Base-by-base conservation (phyloP, 1,140 invertebrate species). In the Brachionus rotundiformis region DNA sequence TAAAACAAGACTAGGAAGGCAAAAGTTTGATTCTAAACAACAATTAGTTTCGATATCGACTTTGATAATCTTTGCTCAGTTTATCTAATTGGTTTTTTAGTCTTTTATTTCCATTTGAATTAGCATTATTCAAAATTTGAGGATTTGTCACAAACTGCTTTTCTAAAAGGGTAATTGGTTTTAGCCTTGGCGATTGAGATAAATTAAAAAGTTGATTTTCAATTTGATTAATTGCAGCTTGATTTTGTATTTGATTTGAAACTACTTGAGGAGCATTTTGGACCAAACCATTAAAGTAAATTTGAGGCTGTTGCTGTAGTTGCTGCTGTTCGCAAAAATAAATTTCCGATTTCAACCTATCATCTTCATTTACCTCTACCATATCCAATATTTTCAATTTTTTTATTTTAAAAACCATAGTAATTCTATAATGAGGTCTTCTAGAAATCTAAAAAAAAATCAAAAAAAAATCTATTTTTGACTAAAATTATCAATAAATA, bases 321-420 rank as follows among this genome's bases (percentile, higher is more conserved):
- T 86, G 84, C 84, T 86, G 84, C 83, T 88, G 87, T 8, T 88
- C 87, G 82, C 85, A 84, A 82, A 85, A 87, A 82, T 86, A 88
- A 4, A 86, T 82, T 33, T 87, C 86, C 41, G 87, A 86, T 79
- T 85, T 87, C 3, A 84, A 83, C 41, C 85, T 83, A 63, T 88
- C 87, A 29, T 87, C 86, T 6, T 88, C 87, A 80, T 83, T 86
- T 27, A 88, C 84, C 13, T 85, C 84, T 47, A 87, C 85, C n/a
- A 86, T 86, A 83, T 88, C 87, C 79, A 88, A 86, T 1, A 87
- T 84, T 81, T 84, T 79, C 33, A 88, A 82, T 59, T 84, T 84
- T 41, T 86, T 87, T 82, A 88, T 83, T 25, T 83, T 83, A 76
- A 83, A 86, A 16, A 88, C 84, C 27, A 88, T 83, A n/a, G 86